These are phyloP conservation scores for Rhyacophila evoluta DNA, from an alignment of 2,888 invertebrate genomes.

Conservation along the genomic window DNA sequence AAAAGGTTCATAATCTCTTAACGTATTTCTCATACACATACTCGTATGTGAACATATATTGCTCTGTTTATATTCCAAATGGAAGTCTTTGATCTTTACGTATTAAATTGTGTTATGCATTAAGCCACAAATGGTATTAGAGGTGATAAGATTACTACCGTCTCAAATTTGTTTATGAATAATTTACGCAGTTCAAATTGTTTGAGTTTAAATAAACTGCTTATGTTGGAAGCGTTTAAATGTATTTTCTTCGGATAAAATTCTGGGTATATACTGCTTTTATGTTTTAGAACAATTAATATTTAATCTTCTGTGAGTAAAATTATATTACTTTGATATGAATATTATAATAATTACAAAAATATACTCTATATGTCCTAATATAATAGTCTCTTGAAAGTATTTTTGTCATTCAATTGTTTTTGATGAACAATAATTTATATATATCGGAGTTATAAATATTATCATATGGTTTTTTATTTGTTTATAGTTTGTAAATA, in stretches of 20 bases:
- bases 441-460: no score
- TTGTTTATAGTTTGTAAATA: no score
- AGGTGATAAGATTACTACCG: constrained; percentile 13
- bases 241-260: background rate
- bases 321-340: background rate
- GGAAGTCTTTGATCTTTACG: constrained; percentile 11
- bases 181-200: constrained; percentile 17
- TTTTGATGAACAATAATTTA: no score
- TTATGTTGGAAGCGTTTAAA: constrained; percentile 2
- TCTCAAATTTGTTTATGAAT: constrained; percentile 18
- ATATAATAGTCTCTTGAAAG: no score
- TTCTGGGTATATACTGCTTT: background rate
- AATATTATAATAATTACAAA: background rate
- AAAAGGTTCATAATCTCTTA: constrained; percentile 22
- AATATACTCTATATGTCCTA: no score
- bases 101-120: constrained; percentile 19
- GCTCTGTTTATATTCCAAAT: constrained; percentile 10
- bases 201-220: constrained; percentile 18
- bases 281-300: background rate
- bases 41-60: background rate
- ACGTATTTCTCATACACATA: background rate
- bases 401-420: no score
- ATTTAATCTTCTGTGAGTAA: background rate
- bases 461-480: no score
- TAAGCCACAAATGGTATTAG: constrained; percentile 12